These are phyloP conservation scores for Theodoxus fluviatilis DNA, from an alignment of 2,888 invertebrate genomes.

Conservation along the genomic window DNA sequence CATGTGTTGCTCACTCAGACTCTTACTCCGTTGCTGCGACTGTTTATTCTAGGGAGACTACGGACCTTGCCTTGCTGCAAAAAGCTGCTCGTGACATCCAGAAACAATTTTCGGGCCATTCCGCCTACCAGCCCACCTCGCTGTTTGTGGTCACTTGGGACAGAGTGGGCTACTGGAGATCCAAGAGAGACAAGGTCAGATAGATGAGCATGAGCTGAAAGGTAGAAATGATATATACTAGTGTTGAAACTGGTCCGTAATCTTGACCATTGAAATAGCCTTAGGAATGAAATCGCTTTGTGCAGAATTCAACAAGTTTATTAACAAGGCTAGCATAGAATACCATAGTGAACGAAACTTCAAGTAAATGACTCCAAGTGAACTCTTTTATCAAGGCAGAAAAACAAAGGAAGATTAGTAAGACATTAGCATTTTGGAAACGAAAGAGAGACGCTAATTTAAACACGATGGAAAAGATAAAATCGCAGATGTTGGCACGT, in stretches of 20 bases:
- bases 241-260: not conserved
- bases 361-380: not conserved
- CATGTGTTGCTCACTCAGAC: too few species aligned
- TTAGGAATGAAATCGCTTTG: too few species aligned
- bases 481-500: too few species aligned
- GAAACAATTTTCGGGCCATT: conserved; percentile 76
- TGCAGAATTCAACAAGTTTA: too few species aligned
- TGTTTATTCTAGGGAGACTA: conserved; percentile 59
- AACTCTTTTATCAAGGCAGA: not conserved
- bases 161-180: conserved; percentile 80
- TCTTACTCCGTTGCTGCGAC: too few species aligned
- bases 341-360: not conserved
- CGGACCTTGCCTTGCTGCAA: conserved; percentile 61
- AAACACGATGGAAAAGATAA: not conserved
- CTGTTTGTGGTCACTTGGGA: conserved; percentile 91
- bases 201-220: not conserved
- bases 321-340: too few species aligned
- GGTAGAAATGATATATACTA: too few species aligned
- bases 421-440: not conserved
- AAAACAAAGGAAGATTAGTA: not conserved
- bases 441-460: too few species aligned
- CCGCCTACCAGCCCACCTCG: conserved; percentile 78
- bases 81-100: conserved; percentile 76
- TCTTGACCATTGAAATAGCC: not conserved
- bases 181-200: conserved; percentile 73